Evolutionary conservation across 2,113 vertebrate species (phyloP).

Genomic region (Mirza zaza): DNA sequence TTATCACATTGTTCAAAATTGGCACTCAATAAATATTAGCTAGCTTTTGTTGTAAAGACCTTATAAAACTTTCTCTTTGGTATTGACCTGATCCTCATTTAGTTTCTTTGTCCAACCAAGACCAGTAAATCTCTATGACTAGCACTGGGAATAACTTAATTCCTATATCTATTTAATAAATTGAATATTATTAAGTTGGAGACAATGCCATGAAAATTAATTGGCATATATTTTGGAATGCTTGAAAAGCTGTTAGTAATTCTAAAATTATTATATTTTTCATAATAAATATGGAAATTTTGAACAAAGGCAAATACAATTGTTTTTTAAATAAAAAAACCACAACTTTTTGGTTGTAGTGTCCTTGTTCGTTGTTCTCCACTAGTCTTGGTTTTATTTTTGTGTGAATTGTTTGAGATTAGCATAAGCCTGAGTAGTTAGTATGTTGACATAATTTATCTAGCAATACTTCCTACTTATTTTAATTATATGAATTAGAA

Average conservation of each 20-base stretch:
- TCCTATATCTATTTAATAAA: neutral
- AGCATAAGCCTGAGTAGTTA: neutral
- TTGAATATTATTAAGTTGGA: neutral
- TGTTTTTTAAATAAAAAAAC: neutral
- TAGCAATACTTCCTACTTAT: neutral
- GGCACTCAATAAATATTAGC: neutral
- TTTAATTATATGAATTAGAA: neutral
- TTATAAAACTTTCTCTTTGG: neutral
- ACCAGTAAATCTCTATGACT: neutral
- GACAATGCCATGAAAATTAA: neutral
- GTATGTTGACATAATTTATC: neutral
- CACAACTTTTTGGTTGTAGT: neutral
- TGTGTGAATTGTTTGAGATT: neutral
- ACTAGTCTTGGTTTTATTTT: neutral
- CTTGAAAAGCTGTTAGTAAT: neutral
- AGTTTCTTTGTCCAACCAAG: neutral
- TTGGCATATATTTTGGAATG: neutral
- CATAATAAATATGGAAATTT: neutral
- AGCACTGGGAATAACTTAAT: neutral
- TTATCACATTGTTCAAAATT: neutral
- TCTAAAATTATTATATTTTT: neutral
- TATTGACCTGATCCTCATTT: neutral
- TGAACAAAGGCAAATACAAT: neutral
- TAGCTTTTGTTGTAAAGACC: neutral
- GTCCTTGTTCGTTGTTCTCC: neutral